These are phyloP conservation scores for Caranx melampygus DNA, from an alignment of 2,113 vertebrate species.

Conservation along the genomic window DNA sequence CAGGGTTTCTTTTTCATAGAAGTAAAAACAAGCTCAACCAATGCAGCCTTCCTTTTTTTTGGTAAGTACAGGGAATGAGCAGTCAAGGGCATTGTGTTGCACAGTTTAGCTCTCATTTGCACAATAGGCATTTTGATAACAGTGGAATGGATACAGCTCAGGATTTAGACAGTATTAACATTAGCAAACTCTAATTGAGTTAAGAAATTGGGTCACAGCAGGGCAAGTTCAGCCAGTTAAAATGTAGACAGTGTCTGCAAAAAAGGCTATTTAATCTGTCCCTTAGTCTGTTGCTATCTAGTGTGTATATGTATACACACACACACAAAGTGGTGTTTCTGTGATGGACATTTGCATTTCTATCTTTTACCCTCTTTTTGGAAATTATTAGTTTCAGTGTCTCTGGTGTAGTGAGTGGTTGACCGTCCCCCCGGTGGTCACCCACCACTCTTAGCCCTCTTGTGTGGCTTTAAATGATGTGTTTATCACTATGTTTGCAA, in stretches of 20 bases:
- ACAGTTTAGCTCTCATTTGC: conserved; percentile 60
- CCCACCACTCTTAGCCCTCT: background rate
- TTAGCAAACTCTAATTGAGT: conserved; percentile 55
- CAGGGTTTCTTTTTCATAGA: conserved; percentile 13
- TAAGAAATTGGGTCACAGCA: conserved; percentile 58
- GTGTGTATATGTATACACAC: too few species aligned
- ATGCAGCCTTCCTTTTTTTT: conserved; percentile 15
- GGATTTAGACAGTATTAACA: conserved; percentile 65
- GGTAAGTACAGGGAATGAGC: conserved; percentile 55
- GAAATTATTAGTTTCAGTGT: background rate
- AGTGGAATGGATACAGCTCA: conserved; percentile 69
- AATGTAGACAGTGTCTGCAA: conserved; percentile 24
- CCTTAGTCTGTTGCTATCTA: conserved; percentile 15
- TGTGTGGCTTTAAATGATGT: background rate
- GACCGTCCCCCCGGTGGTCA: background rate
- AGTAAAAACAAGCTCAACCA: conserved; percentile 38
- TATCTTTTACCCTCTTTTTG: background rate
- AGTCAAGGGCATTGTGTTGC: conserved; percentile 57
- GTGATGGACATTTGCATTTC: background rate
- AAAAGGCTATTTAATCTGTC: conserved; percentile 20
- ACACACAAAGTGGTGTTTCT: background rate
- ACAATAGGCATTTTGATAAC: conserved; percentile 69
- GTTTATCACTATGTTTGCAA: background rate
- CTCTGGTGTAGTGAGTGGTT: background rate
- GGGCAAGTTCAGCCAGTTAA: conserved; percentile 35